A percentile compares a stretch with the other conserved stretches of the same genome.
phyloP scores from a whole-genome alignment of 1,140 invertebrate species.

The Panagrolaimus sp. region DNA sequence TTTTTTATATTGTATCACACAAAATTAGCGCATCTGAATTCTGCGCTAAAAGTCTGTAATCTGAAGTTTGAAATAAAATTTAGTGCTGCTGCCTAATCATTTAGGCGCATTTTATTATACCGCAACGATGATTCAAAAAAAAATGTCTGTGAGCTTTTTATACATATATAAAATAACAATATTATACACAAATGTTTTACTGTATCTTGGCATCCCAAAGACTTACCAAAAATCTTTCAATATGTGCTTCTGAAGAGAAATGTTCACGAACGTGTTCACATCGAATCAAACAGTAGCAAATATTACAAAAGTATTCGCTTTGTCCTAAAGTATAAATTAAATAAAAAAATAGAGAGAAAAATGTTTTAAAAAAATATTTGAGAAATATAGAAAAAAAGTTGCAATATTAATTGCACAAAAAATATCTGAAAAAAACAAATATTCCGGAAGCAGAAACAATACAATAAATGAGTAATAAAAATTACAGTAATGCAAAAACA shows the following conservation, averaged over 20 bases:
- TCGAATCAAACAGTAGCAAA: neutral
- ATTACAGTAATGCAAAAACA: neutral
- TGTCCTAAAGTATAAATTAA: neutral
- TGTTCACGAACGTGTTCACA: neutral
- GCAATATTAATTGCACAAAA: neutral
- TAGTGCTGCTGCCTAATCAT: no score
- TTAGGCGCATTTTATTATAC: no score
- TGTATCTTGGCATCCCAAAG: neutral
- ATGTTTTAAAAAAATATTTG: neutral
- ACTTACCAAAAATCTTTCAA: constrained; percentile 6
- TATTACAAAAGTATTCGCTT: neutral
- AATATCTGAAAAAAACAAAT: neutral
- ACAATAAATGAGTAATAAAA: neutral
- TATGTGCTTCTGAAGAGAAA: neutral
- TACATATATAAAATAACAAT: no score
- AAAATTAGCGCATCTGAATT: no score
- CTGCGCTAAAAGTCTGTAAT: no score
- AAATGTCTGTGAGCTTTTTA: no score
- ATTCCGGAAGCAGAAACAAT: neutral
- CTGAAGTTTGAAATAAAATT: no score
- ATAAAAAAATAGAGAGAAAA: neutral
- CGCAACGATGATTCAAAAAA: no score
- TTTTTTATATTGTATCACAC: no score
- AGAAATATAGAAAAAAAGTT: neutral
- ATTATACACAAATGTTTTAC: no score